phyloP scores from a whole-genome alignment of 1,140 invertebrate genomes.

The Drosophila obscura region DNA sequence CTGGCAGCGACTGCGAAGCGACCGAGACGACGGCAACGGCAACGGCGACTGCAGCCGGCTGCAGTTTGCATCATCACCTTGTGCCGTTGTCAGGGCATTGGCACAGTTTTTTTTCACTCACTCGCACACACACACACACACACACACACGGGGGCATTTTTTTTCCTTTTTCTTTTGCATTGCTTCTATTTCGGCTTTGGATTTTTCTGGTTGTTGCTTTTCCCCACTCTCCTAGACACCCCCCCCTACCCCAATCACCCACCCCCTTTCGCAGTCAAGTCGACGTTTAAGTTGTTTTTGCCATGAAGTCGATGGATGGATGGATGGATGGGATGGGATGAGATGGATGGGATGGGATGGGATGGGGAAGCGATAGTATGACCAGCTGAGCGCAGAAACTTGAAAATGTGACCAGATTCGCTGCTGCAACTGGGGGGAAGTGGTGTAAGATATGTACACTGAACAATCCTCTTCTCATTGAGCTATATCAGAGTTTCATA shows the following conservation, averaged over 20 bases:
- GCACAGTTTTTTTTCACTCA: conserved; percentile 73
- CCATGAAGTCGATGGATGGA: conserved; percentile 20
- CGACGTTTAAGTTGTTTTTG: conserved; percentile 5
- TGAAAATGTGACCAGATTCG: no score
- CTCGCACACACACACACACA: conserved; percentile 20
- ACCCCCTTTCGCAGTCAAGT: background rate
- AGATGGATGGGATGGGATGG: no score
- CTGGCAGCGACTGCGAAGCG: conserved; percentile 7
- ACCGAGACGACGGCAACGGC: conserved; percentile 20
- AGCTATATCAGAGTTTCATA: no score
- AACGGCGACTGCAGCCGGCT: conserved; percentile 53
- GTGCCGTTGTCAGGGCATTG: conserved; percentile 83
- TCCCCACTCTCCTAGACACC: background rate
- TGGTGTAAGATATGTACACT: no score
- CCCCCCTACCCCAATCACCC: conserved; percentile 8
- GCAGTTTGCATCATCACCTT: conserved; percentile 82
- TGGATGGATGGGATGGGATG: conserved; percentile 8
- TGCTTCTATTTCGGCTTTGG: conserved; percentile 57
- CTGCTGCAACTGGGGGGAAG: no score
- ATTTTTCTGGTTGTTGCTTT: conserved; percentile 61
- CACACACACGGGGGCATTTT: conserved; percentile 10
- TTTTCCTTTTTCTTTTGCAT: conserved; percentile 35
- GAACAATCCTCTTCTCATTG: no score
- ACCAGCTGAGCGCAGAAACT: no score
- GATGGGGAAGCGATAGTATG: no score